Percentiles rank a stretch among this genome's conserved stretches.
Evolutionary conservation across 2,113 vertebrate genomes (phyloP).

Genomic region (Elachura formosa): DNA sequence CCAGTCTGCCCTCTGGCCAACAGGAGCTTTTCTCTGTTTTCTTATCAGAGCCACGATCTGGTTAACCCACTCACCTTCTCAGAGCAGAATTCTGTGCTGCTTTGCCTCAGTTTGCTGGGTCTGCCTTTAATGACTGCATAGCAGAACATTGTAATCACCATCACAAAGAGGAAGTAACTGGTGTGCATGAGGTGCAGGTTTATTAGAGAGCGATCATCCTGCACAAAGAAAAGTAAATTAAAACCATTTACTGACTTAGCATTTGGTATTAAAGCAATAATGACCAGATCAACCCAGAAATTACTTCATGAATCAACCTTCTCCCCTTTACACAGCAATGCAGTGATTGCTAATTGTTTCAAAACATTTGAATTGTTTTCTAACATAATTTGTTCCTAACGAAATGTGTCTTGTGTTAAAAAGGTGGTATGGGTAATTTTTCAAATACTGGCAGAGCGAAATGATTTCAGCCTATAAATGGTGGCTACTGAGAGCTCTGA

Average conservation of each 20-base stretch:
- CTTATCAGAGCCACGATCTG: not conserved
- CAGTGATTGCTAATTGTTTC: not conserved
- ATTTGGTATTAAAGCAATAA: not conserved
- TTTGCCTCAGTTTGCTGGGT: slow-evolving; percentile 91
- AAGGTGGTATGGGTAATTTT: not conserved
- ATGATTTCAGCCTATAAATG: not conserved
- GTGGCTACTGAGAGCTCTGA: not conserved
- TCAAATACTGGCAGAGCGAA: not conserved
- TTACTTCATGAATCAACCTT: not conserved
- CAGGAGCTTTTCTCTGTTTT: not conserved
- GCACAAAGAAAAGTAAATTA: not conserved
- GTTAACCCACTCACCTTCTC: slow-evolving; percentile 82
- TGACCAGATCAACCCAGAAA: slow-evolving; percentile 4
- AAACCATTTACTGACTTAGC: not conserved
- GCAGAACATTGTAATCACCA: slow-evolving; percentile 99
- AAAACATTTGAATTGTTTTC: too few relatives aligned
- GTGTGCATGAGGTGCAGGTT: slow-evolving; percentile 99
- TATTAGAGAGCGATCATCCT: slow-evolving; percentile 98
- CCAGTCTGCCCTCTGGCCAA: not conserved
- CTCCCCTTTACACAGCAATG: not conserved
- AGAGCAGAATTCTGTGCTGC: slow-evolving; percentile 87
- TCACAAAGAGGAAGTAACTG: slow-evolving; percentile 98
- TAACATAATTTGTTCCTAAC: too few relatives aligned
- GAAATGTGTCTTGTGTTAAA: not conserved
- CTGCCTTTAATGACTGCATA: slow-evolving; percentile 97